Conservation (phyloP, 2,888 invertebrate species). For the Galerucella nymphaeae region DNA sequence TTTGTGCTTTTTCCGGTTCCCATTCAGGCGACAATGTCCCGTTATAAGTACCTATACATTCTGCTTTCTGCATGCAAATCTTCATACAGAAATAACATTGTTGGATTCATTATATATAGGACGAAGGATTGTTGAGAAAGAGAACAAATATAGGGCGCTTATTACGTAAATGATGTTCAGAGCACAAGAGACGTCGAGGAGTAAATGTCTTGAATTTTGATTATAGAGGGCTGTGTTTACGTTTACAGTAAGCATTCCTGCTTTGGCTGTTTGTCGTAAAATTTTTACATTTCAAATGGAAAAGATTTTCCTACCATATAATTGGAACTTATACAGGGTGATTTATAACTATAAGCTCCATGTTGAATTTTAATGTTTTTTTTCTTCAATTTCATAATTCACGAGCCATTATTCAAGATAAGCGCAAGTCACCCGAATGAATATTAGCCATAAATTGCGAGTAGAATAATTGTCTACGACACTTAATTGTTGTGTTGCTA, state of each 20-base stretch:
- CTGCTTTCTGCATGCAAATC: constrained; percentile 28
- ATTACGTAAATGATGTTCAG: constrained; percentile 19
- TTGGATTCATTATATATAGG: constrained; percentile 2
- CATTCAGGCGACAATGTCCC: too few species aligned
- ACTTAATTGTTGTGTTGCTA: too few species aligned
- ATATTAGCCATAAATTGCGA: too few species aligned
- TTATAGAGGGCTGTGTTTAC: neutral
- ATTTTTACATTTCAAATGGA: neutral
- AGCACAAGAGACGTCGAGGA: constrained; percentile 14
- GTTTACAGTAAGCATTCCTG: neutral
- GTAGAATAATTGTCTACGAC: too few species aligned
- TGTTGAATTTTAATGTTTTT: too few species aligned
- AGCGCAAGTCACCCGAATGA: too few species aligned
- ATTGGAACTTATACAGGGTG: too few species aligned
- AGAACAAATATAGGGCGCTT: constrained; percentile 21
- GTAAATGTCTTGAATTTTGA: constrained; percentile 31
- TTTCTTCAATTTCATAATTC: too few species aligned
- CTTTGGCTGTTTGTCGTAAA: neutral
- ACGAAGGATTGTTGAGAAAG: constrained; percentile 1
- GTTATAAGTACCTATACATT: too few species aligned
- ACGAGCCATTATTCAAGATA: too few species aligned
- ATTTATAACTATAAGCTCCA: too few species aligned
- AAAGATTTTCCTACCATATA: neutral
- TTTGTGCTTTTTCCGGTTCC: too few species aligned
- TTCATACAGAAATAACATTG: constrained; percentile 22